A percentile compares a stretch with the other conserved stretches of the same genome.
phyloP scores from a whole-genome alignment of 92 coral and sea anemone genomes.

The Phymanthus crucifer region DNA sequence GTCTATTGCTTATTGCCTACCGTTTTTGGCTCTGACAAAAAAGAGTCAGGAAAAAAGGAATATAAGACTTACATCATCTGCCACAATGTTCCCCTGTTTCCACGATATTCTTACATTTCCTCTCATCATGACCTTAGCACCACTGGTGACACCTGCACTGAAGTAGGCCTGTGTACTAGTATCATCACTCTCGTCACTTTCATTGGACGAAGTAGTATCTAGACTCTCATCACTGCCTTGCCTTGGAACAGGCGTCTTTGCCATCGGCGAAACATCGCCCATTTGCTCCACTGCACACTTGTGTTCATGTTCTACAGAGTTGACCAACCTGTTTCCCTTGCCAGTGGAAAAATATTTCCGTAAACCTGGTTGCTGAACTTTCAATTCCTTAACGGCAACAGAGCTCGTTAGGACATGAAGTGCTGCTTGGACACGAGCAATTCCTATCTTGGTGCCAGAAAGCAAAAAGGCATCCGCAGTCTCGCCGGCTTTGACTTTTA shows the following conservation, averaged over 20 bases:
- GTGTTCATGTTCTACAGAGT: slow-evolving; percentile 61
- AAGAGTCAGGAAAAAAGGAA: neutral
- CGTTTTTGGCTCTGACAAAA: no score
- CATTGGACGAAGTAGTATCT: slow-evolving; percentile 3
- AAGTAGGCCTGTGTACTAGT: neutral
- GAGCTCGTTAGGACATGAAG: slow-evolving; percentile 27
- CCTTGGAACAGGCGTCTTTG: neutral
- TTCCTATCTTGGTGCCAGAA: slow-evolving; percentile 71
- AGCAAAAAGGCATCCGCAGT: slow-evolving; percentile 43
- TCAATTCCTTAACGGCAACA: slow-evolving; percentile 17
- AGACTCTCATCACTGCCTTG: neutral
- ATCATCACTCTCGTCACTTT: slow-evolving; percentile 16
- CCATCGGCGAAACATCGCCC: neutral
- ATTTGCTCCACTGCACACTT: slow-evolving; percentile 48
- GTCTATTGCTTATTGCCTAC: no score
- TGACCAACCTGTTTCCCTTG: slow-evolving; percentile 54
- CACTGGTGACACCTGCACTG: neutral
- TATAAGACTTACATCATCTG: slow-evolving; percentile 52
- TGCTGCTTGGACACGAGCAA: slow-evolving; percentile 20
- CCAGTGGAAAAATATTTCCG: slow-evolving; percentile 48
- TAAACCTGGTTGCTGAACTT: slow-evolving; percentile 66
- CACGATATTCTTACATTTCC: slow-evolving; percentile 68
- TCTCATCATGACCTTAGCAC: slow-evolving; percentile 11
- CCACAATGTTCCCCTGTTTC: slow-evolving; percentile 68
- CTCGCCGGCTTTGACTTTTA: slow-evolving; percentile 43